phyloP scores from a whole-genome alignment of 2,113 vertebrate species.

The Baryphthengus martii region DNA sequence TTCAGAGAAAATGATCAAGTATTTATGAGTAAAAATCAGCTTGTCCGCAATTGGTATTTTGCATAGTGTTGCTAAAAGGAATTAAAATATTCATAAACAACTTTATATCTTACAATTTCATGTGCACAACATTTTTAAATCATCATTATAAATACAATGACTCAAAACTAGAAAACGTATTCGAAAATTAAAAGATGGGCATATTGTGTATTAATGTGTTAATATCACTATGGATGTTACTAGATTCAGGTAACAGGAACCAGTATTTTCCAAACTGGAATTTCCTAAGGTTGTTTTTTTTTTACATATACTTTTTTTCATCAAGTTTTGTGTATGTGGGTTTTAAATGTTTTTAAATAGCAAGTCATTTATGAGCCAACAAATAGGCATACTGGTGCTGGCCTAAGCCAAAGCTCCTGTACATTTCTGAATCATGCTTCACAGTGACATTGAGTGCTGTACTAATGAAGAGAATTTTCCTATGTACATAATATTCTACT shows the following conservation, averaged over 20 bases:
- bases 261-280: neutral
- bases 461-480: neutral
- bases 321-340: rapidly evolving
- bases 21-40: neutral
- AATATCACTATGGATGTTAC: neutral
- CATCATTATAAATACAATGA: neutral
- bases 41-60: neutral
- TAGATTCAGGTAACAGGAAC: neutral
- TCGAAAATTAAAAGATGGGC: neutral
- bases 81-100: neutral
- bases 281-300: neutral
- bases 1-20: neutral
- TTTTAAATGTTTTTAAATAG: neutral
- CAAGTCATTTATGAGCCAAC: neutral
- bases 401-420: neutral
- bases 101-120: neutral
- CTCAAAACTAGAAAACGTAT: neutral
- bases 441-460: neutral
- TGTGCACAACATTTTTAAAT: neutral
- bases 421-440: neutral
- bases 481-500: rapidly evolving
- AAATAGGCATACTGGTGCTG: neutral
- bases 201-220: neutral
- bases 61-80: neutral
- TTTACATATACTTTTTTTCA: neutral